These are phyloP conservation scores for Acanthornis magna DNA, from an alignment of 2,797 vertebrate species.

Conservation along the genomic window DNA sequence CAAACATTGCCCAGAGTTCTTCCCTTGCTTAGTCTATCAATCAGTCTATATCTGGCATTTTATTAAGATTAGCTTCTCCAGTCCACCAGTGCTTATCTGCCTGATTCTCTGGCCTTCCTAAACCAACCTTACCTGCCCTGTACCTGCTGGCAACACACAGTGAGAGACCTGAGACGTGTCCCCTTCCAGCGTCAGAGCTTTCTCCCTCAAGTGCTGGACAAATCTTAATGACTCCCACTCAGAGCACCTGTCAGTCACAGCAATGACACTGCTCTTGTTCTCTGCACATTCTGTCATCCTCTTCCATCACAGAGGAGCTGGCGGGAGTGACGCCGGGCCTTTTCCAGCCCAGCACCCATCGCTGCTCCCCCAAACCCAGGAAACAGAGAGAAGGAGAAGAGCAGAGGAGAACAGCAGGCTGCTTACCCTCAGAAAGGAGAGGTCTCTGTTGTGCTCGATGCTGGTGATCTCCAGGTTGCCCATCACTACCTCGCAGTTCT, in stretches of 20 bases:
- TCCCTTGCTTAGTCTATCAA: neutral
- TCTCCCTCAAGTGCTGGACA: neutral
- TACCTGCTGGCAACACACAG: neutral
- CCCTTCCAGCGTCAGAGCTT: neutral
- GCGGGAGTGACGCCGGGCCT: neutral
- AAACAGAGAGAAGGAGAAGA: neutral
- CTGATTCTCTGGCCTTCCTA: neutral
- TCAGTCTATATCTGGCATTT: neutral
- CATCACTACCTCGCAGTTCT: conserved; percentile 98
- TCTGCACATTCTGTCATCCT: neutral
- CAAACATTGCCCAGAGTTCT: neutral
- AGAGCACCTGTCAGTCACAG: neutral
- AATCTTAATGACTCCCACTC: neutral
- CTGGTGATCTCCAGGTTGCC: conserved; percentile 98
- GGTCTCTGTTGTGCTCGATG: conserved; percentile 93
- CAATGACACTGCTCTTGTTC: neutral
- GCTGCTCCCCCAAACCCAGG: neutral
- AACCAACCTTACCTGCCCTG: neutral
- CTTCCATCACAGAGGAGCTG: neutral
- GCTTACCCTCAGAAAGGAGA: conserved; percentile 93
- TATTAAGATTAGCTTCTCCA: neutral
- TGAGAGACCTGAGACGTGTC: neutral
- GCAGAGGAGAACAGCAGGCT: neutral
- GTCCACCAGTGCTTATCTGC: neutral
- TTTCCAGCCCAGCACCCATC: too few relatives aligned